Evolutionary conservation across 1,140 invertebrate genomes (phyloP), one percentile per base, ranked within the genome.

Genomic region (Apis dorsata): DNA sequence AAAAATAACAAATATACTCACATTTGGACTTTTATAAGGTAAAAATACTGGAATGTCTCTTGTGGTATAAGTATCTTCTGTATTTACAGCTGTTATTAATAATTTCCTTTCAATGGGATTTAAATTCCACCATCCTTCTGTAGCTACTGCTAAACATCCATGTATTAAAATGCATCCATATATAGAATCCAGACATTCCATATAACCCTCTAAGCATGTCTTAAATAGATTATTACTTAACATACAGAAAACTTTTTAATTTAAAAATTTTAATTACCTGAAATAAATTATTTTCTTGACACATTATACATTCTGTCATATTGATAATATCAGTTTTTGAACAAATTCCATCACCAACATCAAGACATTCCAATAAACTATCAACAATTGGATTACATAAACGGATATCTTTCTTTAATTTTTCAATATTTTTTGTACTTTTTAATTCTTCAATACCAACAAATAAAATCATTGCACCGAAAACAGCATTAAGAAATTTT

Each of bases 1-100:
- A 65, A 59, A 72, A 65, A 65, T 2, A 12, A 13, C 11, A 9
- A 53, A 55, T 28, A 19, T 74, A 84, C 94, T 95, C 94, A 97
- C 97, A 91, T 96, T 96, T 57, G 97, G 97, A 92, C 97, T 98
- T 92, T 96, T 97, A 66, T 96, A 95, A 12, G 97, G 97, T 53
- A 98, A 93, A 94, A 97, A 98, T 13, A 98, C 95, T 13, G 97
- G 96, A 62, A 97, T 95, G 92, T 98, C 97, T 86, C 96, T 94
- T 0, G 96, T 94, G 2, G 96, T 95, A 44, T 95, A 95, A 75
- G 94, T 95, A 88, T 95, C 95, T 86, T 97, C 95, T 8, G 95
- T 93, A 9, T 95, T 94, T 2, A 97, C 95, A 49, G 97, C 93
- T 60, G 96, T 93, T 1, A 96, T 94, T 44, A 98, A 91, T 21